Conservation (phyloP, 2,888 invertebrate genomes). For the Heteropelma amictum region DNA sequence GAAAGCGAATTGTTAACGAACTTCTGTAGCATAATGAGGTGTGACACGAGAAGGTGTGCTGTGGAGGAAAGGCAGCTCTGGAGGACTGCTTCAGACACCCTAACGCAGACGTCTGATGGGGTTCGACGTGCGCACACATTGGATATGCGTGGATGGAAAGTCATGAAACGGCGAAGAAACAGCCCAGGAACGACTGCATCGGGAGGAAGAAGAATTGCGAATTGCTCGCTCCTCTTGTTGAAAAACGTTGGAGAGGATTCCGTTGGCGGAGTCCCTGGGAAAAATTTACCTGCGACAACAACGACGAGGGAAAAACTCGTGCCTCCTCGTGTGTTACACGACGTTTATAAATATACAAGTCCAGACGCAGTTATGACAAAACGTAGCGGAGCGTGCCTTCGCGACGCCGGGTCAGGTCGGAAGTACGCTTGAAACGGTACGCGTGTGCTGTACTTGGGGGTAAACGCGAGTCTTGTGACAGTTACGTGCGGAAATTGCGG, state of each 20-base stretch:
- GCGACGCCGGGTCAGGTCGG: conserved; percentile 19
- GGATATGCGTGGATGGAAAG: not conserved
- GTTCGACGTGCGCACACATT: conserved; percentile 58
- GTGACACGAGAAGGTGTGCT: conserved; percentile 67
- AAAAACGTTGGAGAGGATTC: not conserved
- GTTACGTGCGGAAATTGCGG: conserved; percentile 1
- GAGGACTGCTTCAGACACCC: conserved; percentile 74
- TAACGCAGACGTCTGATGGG: conserved; percentile 67
- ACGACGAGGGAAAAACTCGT: not conserved
- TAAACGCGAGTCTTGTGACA: conserved; percentile 20
- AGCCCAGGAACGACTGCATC: not conserved
- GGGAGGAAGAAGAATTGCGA: not conserved
- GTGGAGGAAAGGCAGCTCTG: conserved; percentile 57
- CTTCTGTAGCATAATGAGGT: conserved; percentile 69
- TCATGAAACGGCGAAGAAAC: too few relatives aligned
- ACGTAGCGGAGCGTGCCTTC: conserved; percentile 36
- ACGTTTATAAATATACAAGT: too few relatives aligned
- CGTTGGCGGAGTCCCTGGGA: conserved; percentile 16
- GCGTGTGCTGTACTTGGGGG: not conserved
- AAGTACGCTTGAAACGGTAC: conserved; percentile 39
- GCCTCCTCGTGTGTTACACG: too few relatives aligned
- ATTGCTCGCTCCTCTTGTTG: conserved; percentile 43
- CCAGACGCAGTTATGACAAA: too few relatives aligned
- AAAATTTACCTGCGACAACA: not conserved
- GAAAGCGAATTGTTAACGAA: conserved; percentile 67